Percentiles rank a stretch among this genome's conserved stretches.
Conservation (phyloP, 1,140 invertebrate genomes). For the Heliconius hermathena region DNA sequence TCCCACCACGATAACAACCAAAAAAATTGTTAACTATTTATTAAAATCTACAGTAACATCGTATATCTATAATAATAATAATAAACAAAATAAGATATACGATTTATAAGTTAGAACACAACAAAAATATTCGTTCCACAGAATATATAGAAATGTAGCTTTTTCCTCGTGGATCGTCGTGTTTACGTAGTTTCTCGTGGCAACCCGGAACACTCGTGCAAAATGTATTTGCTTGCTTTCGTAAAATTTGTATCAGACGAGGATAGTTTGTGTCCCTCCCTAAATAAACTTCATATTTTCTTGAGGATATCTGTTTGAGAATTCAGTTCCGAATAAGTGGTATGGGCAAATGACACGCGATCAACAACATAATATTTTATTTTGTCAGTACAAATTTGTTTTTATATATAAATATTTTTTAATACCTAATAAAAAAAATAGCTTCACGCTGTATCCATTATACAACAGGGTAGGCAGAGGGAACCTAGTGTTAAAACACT, state of each 20-base stretch:
- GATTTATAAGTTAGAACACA: neutral
- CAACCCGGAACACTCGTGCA: slow-evolving; percentile 58
- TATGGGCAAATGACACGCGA: slow-evolving; percentile 41
- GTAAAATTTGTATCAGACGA: slow-evolving; percentile 72
- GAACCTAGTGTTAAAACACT: too few species aligned
- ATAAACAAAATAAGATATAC: neutral
- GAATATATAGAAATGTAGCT: slow-evolving; percentile 24
- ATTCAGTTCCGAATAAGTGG: slow-evolving; percentile 22
- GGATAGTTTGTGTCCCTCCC: slow-evolving; percentile 63
- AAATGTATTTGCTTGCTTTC: slow-evolving; percentile 67
- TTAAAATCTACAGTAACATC: neutral
- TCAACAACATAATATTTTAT: slow-evolving; percentile 33
- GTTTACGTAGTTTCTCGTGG: slow-evolving; percentile 45
- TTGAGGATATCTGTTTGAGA: slow-evolving; percentile 48
- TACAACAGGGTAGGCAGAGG: too few species aligned
- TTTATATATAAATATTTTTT: neutral
- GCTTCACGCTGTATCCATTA: too few species aligned
- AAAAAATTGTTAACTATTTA: neutral
- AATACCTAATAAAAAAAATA: neutral
- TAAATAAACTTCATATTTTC: slow-evolving; percentile 63
- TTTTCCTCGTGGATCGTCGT: slow-evolving; percentile 28
- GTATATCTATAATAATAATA: neutral
- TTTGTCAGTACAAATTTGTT: neutral
- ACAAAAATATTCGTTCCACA: neutral
- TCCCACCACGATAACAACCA: too few species aligned